These are phyloP conservation scores for Megaceryle torquata DNA, from an alignment of 2,113 vertebrate species.

Conservation along the genomic window DNA sequence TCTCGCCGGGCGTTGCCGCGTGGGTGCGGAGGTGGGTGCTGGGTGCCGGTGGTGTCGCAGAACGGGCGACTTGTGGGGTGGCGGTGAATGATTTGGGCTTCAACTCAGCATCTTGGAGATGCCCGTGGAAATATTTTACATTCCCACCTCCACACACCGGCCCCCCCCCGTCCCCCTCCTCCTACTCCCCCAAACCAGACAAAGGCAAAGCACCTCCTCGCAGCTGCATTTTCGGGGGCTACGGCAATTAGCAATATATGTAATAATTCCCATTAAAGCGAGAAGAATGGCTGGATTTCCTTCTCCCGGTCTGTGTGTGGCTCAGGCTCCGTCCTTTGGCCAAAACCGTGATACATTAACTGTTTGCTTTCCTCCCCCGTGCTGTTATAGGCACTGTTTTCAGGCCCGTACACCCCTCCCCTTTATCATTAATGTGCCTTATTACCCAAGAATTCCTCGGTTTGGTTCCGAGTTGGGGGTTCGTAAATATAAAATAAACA, in stretches of 20 bases:
- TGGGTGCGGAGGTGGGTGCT: neutral
- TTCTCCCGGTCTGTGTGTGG: neutral
- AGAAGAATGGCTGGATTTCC: neutral
- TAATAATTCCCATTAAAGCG: neutral
- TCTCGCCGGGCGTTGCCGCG: neutral
- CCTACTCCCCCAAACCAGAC: neutral
- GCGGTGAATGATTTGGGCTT: neutral
- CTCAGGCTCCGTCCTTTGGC: neutral
- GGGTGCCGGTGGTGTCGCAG: neutral
- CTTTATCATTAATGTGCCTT: neutral
- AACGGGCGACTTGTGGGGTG: neutral
- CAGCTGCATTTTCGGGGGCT: neutral
- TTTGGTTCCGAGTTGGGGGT: slow-evolving; percentile 31
- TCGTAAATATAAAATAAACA: slow-evolving; percentile 54
- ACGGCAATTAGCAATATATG: neutral
- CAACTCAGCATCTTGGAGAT: too few species aligned
- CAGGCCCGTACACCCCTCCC: neutral
- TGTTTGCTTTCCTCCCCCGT: neutral
- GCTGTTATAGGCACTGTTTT: neutral
- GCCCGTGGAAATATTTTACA: neutral
- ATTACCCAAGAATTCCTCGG: neutral
- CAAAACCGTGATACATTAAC: neutral
- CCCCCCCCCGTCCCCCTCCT: too few species aligned
- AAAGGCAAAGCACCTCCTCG: neutral
- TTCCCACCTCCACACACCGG: neutral